These are phyloP conservation scores for Norana najaformis DNA, from an alignment of 2,888 invertebrate species.

Conservation along the genomic window DNA sequence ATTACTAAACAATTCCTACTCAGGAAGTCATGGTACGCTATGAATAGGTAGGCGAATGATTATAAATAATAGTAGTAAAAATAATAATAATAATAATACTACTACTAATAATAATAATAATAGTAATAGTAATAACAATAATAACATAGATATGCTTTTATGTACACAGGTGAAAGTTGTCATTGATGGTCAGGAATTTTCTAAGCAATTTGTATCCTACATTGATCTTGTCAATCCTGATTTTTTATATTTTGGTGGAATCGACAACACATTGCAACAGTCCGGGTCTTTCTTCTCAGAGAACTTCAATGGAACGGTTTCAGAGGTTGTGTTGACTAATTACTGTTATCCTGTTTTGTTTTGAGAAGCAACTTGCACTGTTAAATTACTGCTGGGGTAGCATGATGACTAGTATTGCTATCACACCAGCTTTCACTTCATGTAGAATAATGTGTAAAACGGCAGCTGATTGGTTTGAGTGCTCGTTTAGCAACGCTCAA, in stretches of 20 bases:
- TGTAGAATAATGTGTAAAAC: neutral
- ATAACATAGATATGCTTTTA: too few relatives aligned
- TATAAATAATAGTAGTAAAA: neutral
- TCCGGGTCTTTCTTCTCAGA: neutral
- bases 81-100: too few relatives aligned
- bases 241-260: slow-evolving; percentile 16
- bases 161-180: neutral
- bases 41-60: neutral
- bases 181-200: neutral
- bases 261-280: neutral
- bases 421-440: neutral
- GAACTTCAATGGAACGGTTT: slow-evolving; percentile 15
- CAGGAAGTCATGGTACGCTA: too few relatives aligned
- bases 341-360: neutral
- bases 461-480: neutral
- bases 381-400: neutral
- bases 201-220: neutral
- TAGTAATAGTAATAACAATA: too few relatives aligned
- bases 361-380: too few relatives aligned
- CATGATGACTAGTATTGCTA: neutral
- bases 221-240: neutral
- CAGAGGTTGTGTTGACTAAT: neutral
- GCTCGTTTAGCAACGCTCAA: too few relatives aligned
- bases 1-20: too few relatives aligned
- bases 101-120: too few relatives aligned